Percentiles rank a stretch among this genome's conserved stretches.
These are phyloP conservation scores for Paraescarpia echinospica DNA, from an alignment of 1,140 invertebrate genomes.

Conservation along the genomic window DNA sequence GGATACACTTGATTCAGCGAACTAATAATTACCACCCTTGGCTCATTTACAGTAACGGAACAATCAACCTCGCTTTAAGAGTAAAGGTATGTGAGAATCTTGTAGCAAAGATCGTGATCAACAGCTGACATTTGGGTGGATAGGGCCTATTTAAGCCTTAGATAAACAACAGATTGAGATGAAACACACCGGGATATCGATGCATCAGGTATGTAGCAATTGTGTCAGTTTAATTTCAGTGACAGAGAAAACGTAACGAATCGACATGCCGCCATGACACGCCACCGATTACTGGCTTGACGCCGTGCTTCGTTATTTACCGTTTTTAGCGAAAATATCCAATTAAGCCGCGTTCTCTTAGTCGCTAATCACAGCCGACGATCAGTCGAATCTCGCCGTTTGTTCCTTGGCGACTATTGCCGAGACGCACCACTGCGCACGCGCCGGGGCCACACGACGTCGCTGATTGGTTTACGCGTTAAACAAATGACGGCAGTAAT, in stretches of 20 bases:
- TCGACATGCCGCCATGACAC: not conserved
- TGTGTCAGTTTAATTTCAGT: not conserved
- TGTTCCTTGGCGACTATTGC: not conserved
- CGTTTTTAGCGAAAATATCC: not conserved
- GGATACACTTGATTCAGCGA: too few relatives aligned
- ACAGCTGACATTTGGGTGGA: too few relatives aligned
- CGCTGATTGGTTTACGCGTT: not conserved
- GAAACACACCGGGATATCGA: not conserved
- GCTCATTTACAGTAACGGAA: too few relatives aligned
- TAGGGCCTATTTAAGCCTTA: too few relatives aligned
- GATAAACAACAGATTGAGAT: not conserved
- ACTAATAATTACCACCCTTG: too few relatives aligned
- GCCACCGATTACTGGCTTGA: not conserved
- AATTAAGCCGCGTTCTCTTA: slow-evolving; percentile 1
- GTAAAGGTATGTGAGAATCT: too few relatives aligned
- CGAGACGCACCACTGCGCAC: not conserved
- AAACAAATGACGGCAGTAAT: not conserved
- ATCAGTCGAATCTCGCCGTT: not conserved
- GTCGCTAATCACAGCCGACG: not conserved
- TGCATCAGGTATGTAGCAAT: not conserved
- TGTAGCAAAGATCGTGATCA: too few relatives aligned
- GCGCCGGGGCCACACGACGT: not conserved
- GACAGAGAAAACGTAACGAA: not conserved
- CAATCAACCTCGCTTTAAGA: too few relatives aligned
- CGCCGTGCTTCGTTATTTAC: not conserved